Percentiles rank a stretch among this genome's conserved stretches.
phyloP scores from a whole-genome alignment of 1,140 invertebrate genomes.

The Tetranychus cinnabarinus region DNA sequence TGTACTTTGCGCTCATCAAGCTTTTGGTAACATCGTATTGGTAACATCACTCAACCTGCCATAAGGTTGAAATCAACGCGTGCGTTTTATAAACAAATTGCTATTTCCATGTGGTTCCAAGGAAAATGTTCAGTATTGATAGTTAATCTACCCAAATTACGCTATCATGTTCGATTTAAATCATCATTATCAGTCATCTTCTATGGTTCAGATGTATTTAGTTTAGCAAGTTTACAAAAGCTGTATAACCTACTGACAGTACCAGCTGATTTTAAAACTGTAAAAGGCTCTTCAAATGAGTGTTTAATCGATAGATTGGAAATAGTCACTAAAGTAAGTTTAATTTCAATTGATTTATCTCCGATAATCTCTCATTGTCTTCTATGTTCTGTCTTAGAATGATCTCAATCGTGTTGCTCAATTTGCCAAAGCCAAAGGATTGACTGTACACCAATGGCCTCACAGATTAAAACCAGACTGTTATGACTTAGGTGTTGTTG shows the following conservation, averaged over 20 bases:
- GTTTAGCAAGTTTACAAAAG: neutral
- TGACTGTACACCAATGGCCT: slow-evolving; percentile 19
- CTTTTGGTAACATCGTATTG: too few species aligned
- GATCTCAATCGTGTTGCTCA: slow-evolving; percentile 11
- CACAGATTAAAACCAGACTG: slow-evolving; percentile 8
- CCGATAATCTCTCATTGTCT: neutral
- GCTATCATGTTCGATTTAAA: too few species aligned
- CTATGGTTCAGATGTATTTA: neutral
- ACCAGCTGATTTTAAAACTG: neutral
- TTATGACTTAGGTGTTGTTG: slow-evolving; percentile 24
- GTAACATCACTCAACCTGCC: too few species aligned
- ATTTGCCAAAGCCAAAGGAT: slow-evolving; percentile 13
- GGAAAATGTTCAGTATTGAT: too few species aligned
- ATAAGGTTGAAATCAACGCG: too few species aligned
- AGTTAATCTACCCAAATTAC: too few species aligned
- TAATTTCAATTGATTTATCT: neutral
- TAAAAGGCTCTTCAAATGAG: neutral
- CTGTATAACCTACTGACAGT: neutral
- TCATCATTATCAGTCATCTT: neutral
- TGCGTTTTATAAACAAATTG: too few species aligned
- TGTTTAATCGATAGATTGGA: neutral
- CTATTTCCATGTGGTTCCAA: too few species aligned
- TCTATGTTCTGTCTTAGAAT: neutral
- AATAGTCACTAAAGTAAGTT: slow-evolving; percentile 11
- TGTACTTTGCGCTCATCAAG: too few species aligned